Percentiles rank a stretch among this genome's conserved stretches.
phyloP scores from a whole-genome alignment of 2,888 invertebrate genomes.

The Encarsia formosa region DNA sequence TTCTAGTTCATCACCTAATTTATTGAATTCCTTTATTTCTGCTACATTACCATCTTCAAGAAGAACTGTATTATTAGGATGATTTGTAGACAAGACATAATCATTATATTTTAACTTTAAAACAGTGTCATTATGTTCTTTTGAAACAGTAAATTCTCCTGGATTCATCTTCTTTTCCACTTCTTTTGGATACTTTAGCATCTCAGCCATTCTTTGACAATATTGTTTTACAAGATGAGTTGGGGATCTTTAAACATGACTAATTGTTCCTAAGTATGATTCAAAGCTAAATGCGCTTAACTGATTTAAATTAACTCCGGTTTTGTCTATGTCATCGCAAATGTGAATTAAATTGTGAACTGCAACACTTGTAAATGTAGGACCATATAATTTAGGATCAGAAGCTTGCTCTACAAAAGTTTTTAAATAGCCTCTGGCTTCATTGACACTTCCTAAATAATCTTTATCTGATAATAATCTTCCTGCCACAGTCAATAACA shows the following conservation, averaged over 20 bases:
- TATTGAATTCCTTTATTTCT: neutral
- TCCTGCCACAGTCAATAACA: conserved; percentile 4
- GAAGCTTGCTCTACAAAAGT: conserved; percentile 1
- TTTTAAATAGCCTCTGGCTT: neutral
- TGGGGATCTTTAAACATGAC: neutral
- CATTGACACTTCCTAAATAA: neutral
- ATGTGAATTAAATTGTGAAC: neutral
- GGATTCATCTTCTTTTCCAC: no score
- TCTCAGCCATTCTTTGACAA: neutral
- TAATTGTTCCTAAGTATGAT: conserved; percentile 3
- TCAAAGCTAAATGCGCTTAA: conserved; percentile 10
- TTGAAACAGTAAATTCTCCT: neutral
- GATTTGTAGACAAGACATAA: neutral
- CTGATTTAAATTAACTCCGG: neutral
- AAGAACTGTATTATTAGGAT: conserved; percentile 8
- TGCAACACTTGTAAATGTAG: neutral
- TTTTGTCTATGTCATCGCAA: conserved; percentile 11
- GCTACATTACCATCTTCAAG: neutral
- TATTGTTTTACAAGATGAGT: neutral
- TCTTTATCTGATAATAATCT: conserved; percentile 3
- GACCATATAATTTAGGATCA: neutral
- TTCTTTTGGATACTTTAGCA: neutral
- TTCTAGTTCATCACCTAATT: neutral
- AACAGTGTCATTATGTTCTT: neutral
- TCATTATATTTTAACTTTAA: conserved; percentile 5